These are phyloP conservation scores for Masticophis lateralis DNA, from an alignment of 2,797 vertebrate genomes.

Conservation along the genomic window DNA sequence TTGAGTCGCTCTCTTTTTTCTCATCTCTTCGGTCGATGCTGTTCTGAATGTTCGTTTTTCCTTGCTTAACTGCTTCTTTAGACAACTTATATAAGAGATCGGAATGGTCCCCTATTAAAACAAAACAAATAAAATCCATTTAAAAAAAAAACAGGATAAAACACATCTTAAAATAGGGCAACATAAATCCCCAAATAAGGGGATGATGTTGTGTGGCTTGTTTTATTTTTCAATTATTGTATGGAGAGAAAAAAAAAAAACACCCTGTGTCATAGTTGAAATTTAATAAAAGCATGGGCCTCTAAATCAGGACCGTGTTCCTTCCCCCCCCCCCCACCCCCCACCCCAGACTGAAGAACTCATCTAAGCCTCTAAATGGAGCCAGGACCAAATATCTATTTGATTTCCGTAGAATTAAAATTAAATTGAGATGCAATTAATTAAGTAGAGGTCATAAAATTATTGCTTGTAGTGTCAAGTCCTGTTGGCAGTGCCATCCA, in stretches of 20 bases:
- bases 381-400: neutral
- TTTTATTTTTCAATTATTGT: neutral
- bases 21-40: conserved; percentile 78
- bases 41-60: conserved; percentile 74
- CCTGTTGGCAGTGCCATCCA: neutral
- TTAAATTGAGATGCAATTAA: neutral
- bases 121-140: neutral
- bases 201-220: too few relatives aligned
- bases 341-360: neutral
- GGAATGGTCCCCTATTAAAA: conserved; percentile 82
- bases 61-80: conserved; percentile 88
- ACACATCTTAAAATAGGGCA: neutral
- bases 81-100: conserved; percentile 88
- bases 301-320: neutral
- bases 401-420: neutral
- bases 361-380: neutral
- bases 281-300: neutral
- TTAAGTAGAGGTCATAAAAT: neutral
- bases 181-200: neutral
- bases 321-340: too few relatives aligned
- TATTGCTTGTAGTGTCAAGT: neutral
- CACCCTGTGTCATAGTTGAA: neutral
- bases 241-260: neutral
- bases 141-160: neutral
- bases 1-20: conserved; percentile 78